Conservation (phyloP, 1,140 invertebrate genomes). For the Cryptotermes secundus region DNA sequence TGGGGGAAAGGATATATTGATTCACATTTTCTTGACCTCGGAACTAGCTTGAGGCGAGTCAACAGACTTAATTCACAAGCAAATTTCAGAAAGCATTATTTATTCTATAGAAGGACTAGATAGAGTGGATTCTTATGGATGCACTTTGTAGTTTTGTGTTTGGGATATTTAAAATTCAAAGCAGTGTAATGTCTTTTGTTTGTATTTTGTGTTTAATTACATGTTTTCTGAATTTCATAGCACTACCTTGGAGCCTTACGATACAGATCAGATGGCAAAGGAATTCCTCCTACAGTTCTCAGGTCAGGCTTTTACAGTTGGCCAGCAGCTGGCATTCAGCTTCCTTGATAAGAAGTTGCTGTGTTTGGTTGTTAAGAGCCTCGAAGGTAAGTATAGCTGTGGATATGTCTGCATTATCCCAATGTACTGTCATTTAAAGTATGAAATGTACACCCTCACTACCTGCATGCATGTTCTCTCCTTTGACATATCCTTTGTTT, state of each 20-base stretch:
- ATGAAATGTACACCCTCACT: no score
- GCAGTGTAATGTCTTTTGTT: background rate
- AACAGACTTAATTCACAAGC: no score
- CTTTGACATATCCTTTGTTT: no score
- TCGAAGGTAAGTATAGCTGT: conserved; percentile 72
- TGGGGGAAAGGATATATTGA: no score
- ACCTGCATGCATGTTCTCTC: no score
- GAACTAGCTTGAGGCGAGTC: no score
- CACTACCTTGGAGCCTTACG: conserved; percentile 83
- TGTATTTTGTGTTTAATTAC: conserved; percentile 30
- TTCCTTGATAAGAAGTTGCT: conserved; percentile 88
- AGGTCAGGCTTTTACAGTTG: conserved; percentile 86
- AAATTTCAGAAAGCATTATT: no score
- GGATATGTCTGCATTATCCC: background rate
- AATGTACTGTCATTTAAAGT: no score
- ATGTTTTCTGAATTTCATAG: conserved; percentile 53
- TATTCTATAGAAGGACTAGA: no score
- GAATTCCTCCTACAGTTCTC: conserved; percentile 91
- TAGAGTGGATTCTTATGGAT: no score
- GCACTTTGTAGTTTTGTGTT: background rate
- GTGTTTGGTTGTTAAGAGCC: conserved; percentile 78
- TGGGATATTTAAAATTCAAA: background rate
- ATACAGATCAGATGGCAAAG: conserved; percentile 93
- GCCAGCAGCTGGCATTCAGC: conserved; percentile 87
- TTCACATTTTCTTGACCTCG: no score